A percentile compares a stretch with the other conserved stretches of the same genome.
Evolutionary conservation across 1,140 invertebrate genomes (phyloP).

Genomic region (Physella acuta): DNA sequence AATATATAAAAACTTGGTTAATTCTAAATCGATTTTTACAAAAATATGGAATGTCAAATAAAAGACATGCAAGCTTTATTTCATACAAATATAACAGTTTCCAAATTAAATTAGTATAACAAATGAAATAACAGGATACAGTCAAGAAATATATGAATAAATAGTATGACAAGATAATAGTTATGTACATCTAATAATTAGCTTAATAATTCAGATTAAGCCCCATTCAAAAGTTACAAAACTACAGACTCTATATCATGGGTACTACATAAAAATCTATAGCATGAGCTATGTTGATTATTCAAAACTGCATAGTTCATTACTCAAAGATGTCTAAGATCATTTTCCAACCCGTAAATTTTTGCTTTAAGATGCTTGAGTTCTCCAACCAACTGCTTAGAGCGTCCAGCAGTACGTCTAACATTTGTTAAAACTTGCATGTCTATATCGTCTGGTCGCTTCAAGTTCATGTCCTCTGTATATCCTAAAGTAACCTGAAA

Average conservation of each 20-base stretch:
- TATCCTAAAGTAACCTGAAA: conserved; percentile 55
- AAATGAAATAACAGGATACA: too few species aligned
- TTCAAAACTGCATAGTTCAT: not conserved
- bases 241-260: not conserved
- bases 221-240: not conserved
- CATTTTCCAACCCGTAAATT: conserved; percentile 59
- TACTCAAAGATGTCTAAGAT: conserved; percentile 56
- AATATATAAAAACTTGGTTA: too few species aligned
- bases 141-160: not conserved
- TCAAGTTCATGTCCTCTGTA: conserved; percentile 52
- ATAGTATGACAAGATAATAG: not conserved
- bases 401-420: conserved; percentile 53
- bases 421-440: conserved; percentile 58
- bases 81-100: too few species aligned
- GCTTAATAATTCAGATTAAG: not conserved
- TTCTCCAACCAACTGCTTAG: conserved; percentile 56
- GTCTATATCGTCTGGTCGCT: conserved; percentile 56
- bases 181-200: not conserved
- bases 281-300: not conserved
- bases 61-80: too few species aligned
- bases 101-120: too few species aligned
- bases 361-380: conserved; percentile 59
- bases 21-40: too few species aligned
- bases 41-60: too few species aligned
- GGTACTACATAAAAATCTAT: not conserved